These are phyloP conservation scores for Leptinotarsa texana DNA, from an alignment of 1,140 invertebrate species.

Conservation along the genomic window DNA sequence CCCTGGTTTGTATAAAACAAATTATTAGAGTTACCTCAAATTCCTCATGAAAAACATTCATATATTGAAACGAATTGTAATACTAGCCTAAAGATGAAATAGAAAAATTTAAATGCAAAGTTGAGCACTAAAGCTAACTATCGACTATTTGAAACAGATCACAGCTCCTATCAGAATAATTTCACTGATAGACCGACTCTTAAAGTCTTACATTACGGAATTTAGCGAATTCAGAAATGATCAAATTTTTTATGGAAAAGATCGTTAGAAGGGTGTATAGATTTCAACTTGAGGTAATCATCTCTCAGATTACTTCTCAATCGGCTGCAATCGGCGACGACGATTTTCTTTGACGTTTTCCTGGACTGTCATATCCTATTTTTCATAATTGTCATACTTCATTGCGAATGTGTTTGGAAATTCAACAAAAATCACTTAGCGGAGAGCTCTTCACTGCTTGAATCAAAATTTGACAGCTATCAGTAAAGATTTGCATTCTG, in stretches of 20 bases:
- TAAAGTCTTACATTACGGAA: constrained; percentile 31
- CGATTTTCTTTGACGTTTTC: constrained; percentile 74
- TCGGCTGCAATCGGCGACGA: constrained; percentile 82
- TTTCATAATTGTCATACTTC: no score
- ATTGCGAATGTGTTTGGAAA: no score
- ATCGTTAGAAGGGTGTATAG: constrained; percentile 29
- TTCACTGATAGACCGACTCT: constrained; percentile 32
- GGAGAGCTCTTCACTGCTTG: no score
- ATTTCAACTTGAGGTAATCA: neutral
- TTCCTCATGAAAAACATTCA: constrained; percentile 20
- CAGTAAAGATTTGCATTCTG: no score
- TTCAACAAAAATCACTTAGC: no score
- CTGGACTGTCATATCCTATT: constrained; percentile 66
- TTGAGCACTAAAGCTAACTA: constrained; percentile 31
- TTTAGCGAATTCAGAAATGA: constrained; percentile 32
- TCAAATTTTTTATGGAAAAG: constrained; percentile 19
- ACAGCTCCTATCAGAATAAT: constrained; percentile 37
- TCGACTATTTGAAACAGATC: constrained; percentile 20
- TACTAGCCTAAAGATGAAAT: constrained; percentile 16
- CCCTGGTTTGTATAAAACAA: no score
- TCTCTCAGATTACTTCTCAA: constrained; percentile 53
- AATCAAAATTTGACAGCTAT: no score
- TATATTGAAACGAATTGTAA: neutral
- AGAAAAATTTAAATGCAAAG: constrained; percentile 41
- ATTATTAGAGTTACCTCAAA: constrained; percentile 4